Percentiles rank a stretch among this genome's conserved stretches.
Evolutionary conservation across 2,797 vertebrate genomes (phyloP).

Genomic region (Crocidura indochinensis): DNA sequence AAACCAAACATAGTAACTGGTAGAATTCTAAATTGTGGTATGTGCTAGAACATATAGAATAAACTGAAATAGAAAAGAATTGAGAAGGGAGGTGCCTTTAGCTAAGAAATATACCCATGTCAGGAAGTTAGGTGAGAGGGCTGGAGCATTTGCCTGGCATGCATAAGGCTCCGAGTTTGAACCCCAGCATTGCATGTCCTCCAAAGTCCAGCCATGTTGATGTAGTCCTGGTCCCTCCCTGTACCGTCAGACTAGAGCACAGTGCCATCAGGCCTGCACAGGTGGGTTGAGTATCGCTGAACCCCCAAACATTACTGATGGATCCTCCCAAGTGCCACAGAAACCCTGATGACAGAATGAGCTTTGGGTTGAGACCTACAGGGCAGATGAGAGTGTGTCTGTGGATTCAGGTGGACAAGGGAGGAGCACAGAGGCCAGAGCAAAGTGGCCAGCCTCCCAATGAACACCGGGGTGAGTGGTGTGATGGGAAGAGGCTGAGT

Average conservation of each 20-base stretch:
- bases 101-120: background rate
- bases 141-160: background rate
- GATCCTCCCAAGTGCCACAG: no score
- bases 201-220: background rate
- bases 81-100: background rate
- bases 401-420: background rate
- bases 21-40: background rate
- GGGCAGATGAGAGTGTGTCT: background rate
- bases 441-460: no score
- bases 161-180: background rate
- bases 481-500: no score
- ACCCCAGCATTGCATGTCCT: background rate
- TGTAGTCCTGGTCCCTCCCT: background rate
- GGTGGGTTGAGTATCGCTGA: no score
- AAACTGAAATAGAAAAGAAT: background rate
- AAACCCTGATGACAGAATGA: no score
- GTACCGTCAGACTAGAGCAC: background rate
- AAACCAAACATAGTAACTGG: background rate
- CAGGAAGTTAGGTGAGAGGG: no score
- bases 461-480: no score
- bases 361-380: no score
- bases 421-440: background rate
- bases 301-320: no score
- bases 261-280: no score
- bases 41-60: background rate